phyloP scores from a whole-genome alignment of 2,888 invertebrate species.

The Invenusta paracnida region DNA sequence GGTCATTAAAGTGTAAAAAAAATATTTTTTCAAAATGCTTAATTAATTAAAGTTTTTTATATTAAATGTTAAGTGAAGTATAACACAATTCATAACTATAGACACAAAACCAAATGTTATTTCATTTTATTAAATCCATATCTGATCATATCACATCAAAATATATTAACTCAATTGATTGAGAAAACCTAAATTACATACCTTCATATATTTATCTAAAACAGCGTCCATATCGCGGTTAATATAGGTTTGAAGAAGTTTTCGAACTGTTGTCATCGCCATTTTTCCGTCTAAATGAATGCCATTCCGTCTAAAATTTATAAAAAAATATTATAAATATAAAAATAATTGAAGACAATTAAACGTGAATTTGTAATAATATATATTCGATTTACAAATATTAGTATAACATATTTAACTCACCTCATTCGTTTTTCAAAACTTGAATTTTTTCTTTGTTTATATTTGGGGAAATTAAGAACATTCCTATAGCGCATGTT shows the following conservation, averaged over 20 bases:
- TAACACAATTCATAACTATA: no score
- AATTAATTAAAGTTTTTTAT: no score
- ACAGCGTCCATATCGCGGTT: not conserved
- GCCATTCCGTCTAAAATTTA: not conserved
- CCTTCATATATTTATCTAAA: not conserved
- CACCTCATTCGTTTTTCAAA: not conserved
- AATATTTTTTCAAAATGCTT: no score
- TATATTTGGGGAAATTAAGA: not conserved
- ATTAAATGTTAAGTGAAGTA: no score
- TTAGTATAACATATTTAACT: not conserved
- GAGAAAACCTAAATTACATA: not conserved
- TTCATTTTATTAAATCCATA: no score
- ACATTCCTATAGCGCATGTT: not conserved
- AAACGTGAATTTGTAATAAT: not conserved
- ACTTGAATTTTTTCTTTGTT: not conserved
- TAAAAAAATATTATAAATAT: no score
- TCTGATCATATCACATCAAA: no score
- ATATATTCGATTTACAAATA: not conserved
- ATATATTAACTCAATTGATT: no score
- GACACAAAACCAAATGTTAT: no score
- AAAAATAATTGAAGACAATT: no score
- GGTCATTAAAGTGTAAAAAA: no score
- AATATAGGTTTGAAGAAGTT: not conserved
- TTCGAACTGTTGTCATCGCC: not conserved
- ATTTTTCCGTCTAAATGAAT: not conserved